Base-by-base conservation (phyloP, 1,140 invertebrate species). In the Euglossa dilemma region DNA sequence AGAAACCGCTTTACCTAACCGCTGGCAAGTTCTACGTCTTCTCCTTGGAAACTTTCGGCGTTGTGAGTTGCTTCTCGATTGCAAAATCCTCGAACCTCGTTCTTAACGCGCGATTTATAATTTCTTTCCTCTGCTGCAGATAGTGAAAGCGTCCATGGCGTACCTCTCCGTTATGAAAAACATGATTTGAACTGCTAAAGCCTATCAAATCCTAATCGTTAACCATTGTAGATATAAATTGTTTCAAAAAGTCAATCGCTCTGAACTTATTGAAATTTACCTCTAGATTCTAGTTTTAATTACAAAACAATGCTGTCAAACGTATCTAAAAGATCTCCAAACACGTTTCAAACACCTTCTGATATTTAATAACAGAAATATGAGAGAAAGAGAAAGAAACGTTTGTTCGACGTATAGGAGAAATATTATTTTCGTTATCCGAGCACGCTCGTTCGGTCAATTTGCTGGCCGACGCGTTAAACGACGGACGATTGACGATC, bases 21-120 rank as follows among this genome's bases (percentile, higher is more conserved):
- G 86, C 86, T 16, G 86, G 87, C 56, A 79, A 89, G 50, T 87
- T 89, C 45, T 89, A 89, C 25, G 80, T 88, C 6, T 88, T 89
- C 73, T 88, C 86, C 0, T 45, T 89, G 14, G 80, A 89, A 85
- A 89, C 81, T 20, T 89, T 89, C 11, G 80, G 61, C 61, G n/a
- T 20, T 6, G 87, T 89, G 64, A 85, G 77, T 77, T 45, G 16
- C 23, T 18, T 8, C 3, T 43, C 14, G 4, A 67, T 43, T 56
- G 43, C n/a, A 72, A 72, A 20, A 56, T 43, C n/a, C 43, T 7
- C 3, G 12, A 16, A 43, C 36, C n/a, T 11, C 12, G 20, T 56
- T 7, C 28, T 14, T 59, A n/a, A 71, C 14, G 7, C 23, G 16
- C 36, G 1, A 6, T 66, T 45, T 7, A 28, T 59, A 20, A 57